Evolutionary conservation across 1,140 invertebrate species (phyloP).

Genomic region (Drosophila mayri): DNA sequence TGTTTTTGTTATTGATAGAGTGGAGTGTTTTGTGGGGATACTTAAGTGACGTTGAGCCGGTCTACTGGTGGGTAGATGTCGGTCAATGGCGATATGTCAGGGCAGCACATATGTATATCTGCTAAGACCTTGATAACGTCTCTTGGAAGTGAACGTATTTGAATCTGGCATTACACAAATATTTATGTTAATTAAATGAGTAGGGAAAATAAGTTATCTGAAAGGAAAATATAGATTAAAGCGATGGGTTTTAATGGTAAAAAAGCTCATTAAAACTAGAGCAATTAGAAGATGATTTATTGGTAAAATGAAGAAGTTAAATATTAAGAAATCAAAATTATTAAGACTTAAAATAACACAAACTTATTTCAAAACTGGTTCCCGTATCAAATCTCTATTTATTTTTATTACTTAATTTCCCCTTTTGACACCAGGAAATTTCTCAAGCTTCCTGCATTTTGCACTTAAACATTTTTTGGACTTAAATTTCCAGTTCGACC

Average conservation of each 20-base stretch:
- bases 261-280: too few species aligned
- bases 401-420: neutral
- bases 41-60: slow-evolving; percentile 38
- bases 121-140: slow-evolving; percentile 29
- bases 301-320: too few species aligned
- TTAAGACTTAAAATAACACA: neutral
- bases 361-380: neutral
- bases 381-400: neutral
- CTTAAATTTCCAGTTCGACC: slow-evolving; percentile 6
- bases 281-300: too few species aligned
- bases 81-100: slow-evolving; percentile 12
- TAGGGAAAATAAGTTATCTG: neutral
- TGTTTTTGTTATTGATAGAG: slow-evolving; percentile 39
- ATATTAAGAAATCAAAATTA: too few species aligned
- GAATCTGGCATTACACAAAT: slow-evolving; percentile 14
- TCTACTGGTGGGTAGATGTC: slow-evolving; percentile 38
- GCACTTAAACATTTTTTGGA: slow-evolving; percentile 20
- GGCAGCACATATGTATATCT: slow-evolving; percentile 8
- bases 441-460: neutral
- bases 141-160: slow-evolving; percentile 17
- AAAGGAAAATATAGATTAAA: neutral
- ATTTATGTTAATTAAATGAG: slow-evolving; percentile 12
- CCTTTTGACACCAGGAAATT: neutral
- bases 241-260: neutral
- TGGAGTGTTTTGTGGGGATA: slow-evolving; percentile 30